phyloP scores from a whole-genome alignment of 1,140 invertebrate genomes.

The Drosophila asahinai region DNA sequence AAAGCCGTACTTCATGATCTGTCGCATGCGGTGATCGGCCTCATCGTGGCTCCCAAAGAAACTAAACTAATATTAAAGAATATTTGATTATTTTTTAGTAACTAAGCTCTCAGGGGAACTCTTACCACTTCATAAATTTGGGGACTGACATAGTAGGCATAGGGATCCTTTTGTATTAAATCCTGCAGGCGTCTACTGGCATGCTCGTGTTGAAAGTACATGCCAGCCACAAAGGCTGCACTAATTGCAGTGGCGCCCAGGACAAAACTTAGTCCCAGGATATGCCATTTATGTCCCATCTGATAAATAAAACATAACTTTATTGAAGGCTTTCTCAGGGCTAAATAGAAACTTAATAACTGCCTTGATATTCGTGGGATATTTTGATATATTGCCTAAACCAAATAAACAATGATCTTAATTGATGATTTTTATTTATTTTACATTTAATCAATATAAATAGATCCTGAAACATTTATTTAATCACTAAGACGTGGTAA shows the following conservation, averaged over 20 bases:
- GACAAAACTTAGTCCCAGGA: constrained; percentile 39
- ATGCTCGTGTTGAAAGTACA: constrained; percentile 64
- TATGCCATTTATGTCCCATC: constrained; percentile 30
- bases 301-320: background rate
- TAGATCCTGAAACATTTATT: background rate
- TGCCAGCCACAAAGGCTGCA: constrained; percentile 55
- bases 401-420: too few species aligned
- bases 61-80: constrained; percentile 27
- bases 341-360: background rate
- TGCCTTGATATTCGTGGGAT: background rate
- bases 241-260: constrained; percentile 30
- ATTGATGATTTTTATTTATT: too few species aligned
- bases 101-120: background rate
- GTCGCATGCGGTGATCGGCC: constrained; percentile 85
- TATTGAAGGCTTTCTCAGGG: constrained; percentile 13
- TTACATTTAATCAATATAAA: background rate
- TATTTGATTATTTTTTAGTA: background rate
- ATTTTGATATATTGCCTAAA: background rate
- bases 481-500: background rate
- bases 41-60: constrained; percentile 34
- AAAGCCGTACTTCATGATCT: constrained; percentile 97
- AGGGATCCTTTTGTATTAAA: constrained; percentile 64
- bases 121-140: constrained; percentile 65
- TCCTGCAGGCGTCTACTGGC: constrained; percentile 40
- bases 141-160: constrained; percentile 68